These are phyloP conservation scores for Sarcophilus harrisii DNA, from an alignment of 2,797 vertebrate species.

Conservation along the genomic window DNA sequence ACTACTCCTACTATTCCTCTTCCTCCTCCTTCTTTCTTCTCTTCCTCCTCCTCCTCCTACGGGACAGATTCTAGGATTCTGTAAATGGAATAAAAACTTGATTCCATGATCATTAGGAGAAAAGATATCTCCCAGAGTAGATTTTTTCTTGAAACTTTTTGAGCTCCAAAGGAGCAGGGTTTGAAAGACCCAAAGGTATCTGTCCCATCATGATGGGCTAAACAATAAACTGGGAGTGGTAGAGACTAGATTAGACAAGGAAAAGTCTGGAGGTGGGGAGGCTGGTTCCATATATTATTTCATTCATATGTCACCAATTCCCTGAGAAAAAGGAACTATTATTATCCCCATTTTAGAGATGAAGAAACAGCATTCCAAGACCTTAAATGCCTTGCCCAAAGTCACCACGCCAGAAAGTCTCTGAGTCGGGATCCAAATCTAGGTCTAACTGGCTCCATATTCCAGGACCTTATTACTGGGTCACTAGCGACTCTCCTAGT, in stretches of 20 bases:
- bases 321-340: background rate
- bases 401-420: background rate
- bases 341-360: background rate
- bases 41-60: too few species aligned
- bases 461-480: background rate
- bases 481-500: background rate
- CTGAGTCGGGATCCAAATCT: background rate
- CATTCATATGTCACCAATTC: background rate
- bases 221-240: background rate
- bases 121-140: too few species aligned
- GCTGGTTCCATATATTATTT: background rate
- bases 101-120: too few species aligned
- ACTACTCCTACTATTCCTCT: too few species aligned
- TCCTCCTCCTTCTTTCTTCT: too few species aligned
- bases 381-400: background rate
- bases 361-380: constrained; percentile 23
- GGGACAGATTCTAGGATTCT: too few species aligned
- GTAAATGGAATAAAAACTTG: too few species aligned
- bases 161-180: too few species aligned
- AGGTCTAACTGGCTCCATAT: background rate
- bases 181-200: too few species aligned
- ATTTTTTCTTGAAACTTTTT: too few species aligned
- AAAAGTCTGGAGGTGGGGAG: background rate
- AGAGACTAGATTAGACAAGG: background rate
- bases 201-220: too few species aligned